Evolutionary conservation across 2,113 vertebrate genomes (phyloP), one percentile per base, ranked within the genome.

Genomic region (Rissa tridactyla): DNA sequence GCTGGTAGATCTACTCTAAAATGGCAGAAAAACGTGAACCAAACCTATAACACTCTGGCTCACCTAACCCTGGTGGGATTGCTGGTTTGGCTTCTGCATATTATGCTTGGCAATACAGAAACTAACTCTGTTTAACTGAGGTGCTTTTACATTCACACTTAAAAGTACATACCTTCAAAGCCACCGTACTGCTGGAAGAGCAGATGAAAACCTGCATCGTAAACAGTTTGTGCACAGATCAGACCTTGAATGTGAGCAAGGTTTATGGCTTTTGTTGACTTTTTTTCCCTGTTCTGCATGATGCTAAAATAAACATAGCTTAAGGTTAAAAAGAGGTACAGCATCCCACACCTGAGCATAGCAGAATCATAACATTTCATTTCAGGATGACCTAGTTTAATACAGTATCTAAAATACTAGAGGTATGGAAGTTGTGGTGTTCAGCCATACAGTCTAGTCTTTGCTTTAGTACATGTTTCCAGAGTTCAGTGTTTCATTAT

Each of bases 101-200:
- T 7, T n/a, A 0, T 2, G 5, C 22, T n/a, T 15, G 8, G 4
- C 26, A 15, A 1, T 36, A 10, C 21, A 11, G 47, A 60, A 68
- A 6, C 20, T 19, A 15, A 6, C 10, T 9, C 4, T 42, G 9
- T 51, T 79, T 51, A 17, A 8, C 0, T 26, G 22, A 51, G 6
- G 3, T 42, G 20, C 22, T 70, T 82, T 64, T 10, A 18, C 16
- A 2, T 47, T 60, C 2, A 4, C 4, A 2, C 13, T 66, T 52
- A 2, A 54, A 82, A 65, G 40, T 10, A 23, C 0, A 0, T 29
- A 11, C 9, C 11, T 60, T 34, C 0, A 3, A 73, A n/a, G 17
- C 6, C 10, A 5, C 18, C 9, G 2, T 34, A 5, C 12, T 57
- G 51, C 26, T 49, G 21, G 14, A 69, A 69, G 32, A 38, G 27